Percentiles rank a stretch among this genome's conserved stretches.
Conservation (phyloP, 1,140 invertebrate species). For the Caenorhabditis briggsae region DNA sequence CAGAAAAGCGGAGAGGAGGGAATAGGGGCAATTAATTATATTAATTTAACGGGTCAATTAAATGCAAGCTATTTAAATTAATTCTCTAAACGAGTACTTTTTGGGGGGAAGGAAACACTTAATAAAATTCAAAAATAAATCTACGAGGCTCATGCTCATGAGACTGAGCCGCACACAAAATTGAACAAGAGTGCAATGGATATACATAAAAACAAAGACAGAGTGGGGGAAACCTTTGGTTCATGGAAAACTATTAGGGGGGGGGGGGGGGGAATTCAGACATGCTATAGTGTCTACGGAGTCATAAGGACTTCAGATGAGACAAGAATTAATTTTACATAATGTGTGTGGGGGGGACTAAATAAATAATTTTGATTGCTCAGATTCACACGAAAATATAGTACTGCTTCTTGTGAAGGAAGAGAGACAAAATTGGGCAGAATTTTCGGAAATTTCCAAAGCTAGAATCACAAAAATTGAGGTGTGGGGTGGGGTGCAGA, state of each 20-base stretch:
- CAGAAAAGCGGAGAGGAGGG: background rate
- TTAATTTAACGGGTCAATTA: background rate
- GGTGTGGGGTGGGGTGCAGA: background rate
- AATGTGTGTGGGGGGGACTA: background rate
- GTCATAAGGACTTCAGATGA: background rate
- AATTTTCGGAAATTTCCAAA: constrained; percentile 8
- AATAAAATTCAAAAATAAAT: background rate
- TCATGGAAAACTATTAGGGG: too few relatives aligned
- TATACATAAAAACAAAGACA: too few relatives aligned
- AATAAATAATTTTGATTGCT: background rate
- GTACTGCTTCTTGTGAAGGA: constrained; percentile 23
- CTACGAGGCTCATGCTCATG: background rate
- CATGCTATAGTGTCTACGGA: background rate
- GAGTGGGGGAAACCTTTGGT: too few relatives aligned
- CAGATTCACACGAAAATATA: constrained; percentile 35
- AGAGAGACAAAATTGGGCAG: constrained; percentile 6
- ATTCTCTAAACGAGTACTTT: constrained; percentile 3
- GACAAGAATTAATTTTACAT: constrained; percentile 40
- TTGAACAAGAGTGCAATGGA: background rate
- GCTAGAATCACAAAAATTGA: constrained; percentile 13
- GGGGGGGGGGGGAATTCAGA: background rate
- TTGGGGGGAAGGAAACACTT: background rate
- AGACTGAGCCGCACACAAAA: background rate
- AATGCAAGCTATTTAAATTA: constrained; percentile 3
- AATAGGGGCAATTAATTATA: background rate